Base-by-base conservation (phyloP, 2,888 invertebrate species). In the Neoascia interrupta region DNA sequence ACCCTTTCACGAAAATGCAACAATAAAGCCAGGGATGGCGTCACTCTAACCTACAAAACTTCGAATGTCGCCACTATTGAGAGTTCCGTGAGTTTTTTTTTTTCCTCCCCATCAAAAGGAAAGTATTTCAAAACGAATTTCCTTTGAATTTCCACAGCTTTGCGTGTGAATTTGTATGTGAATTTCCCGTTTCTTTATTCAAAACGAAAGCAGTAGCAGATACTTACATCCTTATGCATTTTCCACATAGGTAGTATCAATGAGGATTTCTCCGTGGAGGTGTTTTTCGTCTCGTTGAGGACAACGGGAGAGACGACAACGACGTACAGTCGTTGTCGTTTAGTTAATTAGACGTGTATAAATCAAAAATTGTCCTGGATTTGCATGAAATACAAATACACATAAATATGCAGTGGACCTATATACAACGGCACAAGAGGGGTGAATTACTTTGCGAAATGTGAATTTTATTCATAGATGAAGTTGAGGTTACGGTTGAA, bases 391-490 rank as follows among this genome's bases (percentile, higher is more conserved):
- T 31, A 60, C 56, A 73, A 49, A 51, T 36, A 73, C 51, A 64
- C 37, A 47, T 45, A 39, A 51, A 39, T 41, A 13, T 21, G 31
- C 10, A 2, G 15, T 16, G 23, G 13, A 36, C n/a, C n/a, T n/a
- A n/a, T n/a, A n/a, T n/a, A n/a, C n/a, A n/a, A 19, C 47, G 19
- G 41, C 34, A 43, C 31, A 18, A 19, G 36, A 43, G 41, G 51
- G 63, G 39, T 68, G 53, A 53, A 73, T 53, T 47, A 60, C 39
- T 54, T 41, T 68, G 31, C 34, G 39, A 63, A 70, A 76, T 69
- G 58, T 47, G 47, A 64, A 70, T 76, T 70, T 76, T 70, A 70
- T 76, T 76, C 58, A 64, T 76, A 58, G 76, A 64, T 60, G 76
- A 53, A 70, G 70, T 70, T 56, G 45, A n/a, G n/a, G 76, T 58